Evolutionary conservation across 2,888 invertebrate genomes (phyloP).

Genomic region (Agriopis marginaria): DNA sequence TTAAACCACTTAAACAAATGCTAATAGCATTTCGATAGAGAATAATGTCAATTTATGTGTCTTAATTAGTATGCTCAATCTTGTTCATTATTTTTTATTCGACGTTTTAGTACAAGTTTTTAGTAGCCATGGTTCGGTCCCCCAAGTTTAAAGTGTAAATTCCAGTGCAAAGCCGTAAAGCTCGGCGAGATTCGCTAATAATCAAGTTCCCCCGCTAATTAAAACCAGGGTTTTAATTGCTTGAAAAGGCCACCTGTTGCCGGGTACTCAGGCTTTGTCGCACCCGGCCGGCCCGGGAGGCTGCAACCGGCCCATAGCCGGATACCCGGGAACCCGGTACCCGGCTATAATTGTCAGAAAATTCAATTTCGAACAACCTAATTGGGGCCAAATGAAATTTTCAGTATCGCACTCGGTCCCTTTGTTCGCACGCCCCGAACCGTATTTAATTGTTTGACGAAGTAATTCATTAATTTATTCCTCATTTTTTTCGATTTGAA

Average conservation of each 20-base stretch:
- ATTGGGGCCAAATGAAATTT: slow-evolving; percentile 83
- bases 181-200: slow-evolving; percentile 80
- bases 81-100: slow-evolving; percentile 15
- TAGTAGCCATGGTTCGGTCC: slow-evolving; percentile 50
- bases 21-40: slow-evolving; percentile 48
- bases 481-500: slow-evolving; percentile 53
- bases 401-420: slow-evolving; percentile 68
- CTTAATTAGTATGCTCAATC: slow-evolving; percentile 32
- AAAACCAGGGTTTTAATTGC: slow-evolving; percentile 85
- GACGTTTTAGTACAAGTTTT: slow-evolving; percentile 39
- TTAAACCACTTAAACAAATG: slow-evolving; percentile 50
- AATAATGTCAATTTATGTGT: slow-evolving; percentile 39
- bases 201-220: slow-evolving; percentile 84
- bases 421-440: slow-evolving; percentile 74
- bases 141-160: slow-evolving; percentile 72
- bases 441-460: slow-evolving; percentile 74
- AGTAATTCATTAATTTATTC: slow-evolving; percentile 75
- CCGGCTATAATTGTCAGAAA: slow-evolving; percentile 76
- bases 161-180: slow-evolving; percentile 75
- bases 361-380: slow-evolving; percentile 80
- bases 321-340: slow-evolving; percentile 61
- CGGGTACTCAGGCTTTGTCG: slow-evolving; percentile 53
- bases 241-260: slow-evolving; percentile 84
- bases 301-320: slow-evolving; percentile 82
- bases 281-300: slow-evolving; percentile 61